Conservation (phyloP, 1,140 invertebrate genomes). For the Chironomus tepperi region DNA sequence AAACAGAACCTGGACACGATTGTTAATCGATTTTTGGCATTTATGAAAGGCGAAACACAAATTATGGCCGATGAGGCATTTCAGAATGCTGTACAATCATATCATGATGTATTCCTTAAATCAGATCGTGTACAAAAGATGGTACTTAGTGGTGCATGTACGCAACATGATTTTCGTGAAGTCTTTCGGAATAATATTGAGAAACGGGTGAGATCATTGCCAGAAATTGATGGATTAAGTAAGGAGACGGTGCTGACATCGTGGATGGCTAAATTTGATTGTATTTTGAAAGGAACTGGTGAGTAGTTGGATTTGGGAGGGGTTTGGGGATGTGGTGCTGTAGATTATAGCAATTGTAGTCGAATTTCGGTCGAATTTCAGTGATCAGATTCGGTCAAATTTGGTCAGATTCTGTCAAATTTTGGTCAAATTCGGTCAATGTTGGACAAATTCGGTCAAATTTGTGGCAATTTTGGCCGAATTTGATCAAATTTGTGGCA, state of each 20-base stretch:
- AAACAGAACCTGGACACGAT: constrained; percentile 94
- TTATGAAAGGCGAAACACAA: constrained; percentile 90
- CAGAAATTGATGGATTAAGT: constrained; percentile 97
- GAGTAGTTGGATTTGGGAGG: too few relatives aligned
- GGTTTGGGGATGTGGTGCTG: too few relatives aligned
- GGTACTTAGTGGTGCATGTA: constrained; percentile 95
- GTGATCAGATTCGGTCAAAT: too few relatives aligned
- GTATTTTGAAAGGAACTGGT: constrained; percentile 85
- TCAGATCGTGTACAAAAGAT: constrained; percentile 92
- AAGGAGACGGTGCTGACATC: constrained; percentile 98
- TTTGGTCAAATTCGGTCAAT: too few relatives aligned
- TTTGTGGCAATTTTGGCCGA: too few relatives aligned
- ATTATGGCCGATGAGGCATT: constrained; percentile 99
- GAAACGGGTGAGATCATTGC: constrained; percentile 90
- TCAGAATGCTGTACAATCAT: constrained; percentile 96
- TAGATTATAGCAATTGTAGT: too few relatives aligned
- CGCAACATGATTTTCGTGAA: constrained; percentile 96
- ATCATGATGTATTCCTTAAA: constrained; percentile 94
- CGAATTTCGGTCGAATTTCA: too few relatives aligned
- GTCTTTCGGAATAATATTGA: constrained; percentile 97
- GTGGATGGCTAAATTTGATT: constrained; percentile 99
- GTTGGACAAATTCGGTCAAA: too few relatives aligned
- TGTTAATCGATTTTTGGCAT: constrained; percentile 86
- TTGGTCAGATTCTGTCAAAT: too few relatives aligned
- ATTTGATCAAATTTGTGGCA: too few relatives aligned